Evolutionary conservation across 2,888 invertebrate genomes (phyloP), one percentile per base, ranked within the genome.

Genomic region (Laspeyria flexula): DNA sequence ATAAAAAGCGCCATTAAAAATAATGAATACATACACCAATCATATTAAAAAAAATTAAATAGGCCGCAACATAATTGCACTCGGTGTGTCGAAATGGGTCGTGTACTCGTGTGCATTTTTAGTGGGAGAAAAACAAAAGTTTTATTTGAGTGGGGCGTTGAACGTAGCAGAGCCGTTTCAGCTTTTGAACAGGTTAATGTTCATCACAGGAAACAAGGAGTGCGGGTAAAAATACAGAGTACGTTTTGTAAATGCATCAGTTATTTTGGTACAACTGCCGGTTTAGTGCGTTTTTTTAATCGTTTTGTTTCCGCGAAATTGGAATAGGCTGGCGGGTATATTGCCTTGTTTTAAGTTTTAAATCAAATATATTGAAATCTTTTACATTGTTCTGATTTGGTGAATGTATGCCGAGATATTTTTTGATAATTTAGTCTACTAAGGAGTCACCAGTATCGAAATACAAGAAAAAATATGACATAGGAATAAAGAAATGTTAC

Each of bases 121-220:
- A 54, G 65, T 65, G 55, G 47, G 60, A 30, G 52, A 67, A 78
- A 76, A 76, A 82, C 75, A 82, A 77, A 77, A 74, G 73, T 77
- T 81, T 77, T 71, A 75, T 79, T 75, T 67, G 66, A 75, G 71
- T 71, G 67, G 60, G 73, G 63, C 71, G 57, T 61, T 69, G 60
- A 57, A 50, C 60, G 65, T 67, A 52, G 66, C 70, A 54, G 71
- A 65, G 63, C 62, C 73, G 73, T 82, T 83, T 80, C 75, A 77
- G 80, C 75, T 80, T 79, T 79, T 79, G 75, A 80, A 66, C 77
- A 79, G 76, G 83, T 83, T 80, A 83, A 81, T 85, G 77, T 80
- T 79, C 72, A 77, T 78, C 75, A 75, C 73, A 68, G 69, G 68
- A 75, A 79, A 75, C 74, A 75, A 64, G 71, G 56, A 66, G 51